These are phyloP conservation scores for Hippolais icterina DNA, from an alignment of 2,113 vertebrate species.

Conservation along the genomic window DNA sequence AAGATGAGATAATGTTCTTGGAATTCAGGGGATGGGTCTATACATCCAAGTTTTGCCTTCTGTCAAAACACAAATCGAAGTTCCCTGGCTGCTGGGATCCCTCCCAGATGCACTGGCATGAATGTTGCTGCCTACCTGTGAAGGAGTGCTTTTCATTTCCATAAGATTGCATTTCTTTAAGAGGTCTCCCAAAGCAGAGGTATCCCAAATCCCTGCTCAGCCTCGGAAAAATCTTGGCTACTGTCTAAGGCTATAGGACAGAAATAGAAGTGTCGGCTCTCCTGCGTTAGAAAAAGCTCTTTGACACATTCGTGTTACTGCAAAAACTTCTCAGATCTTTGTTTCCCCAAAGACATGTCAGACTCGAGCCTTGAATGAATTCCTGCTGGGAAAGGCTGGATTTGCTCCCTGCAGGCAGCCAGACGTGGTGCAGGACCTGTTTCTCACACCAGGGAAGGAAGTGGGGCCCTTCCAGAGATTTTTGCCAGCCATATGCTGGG, in stretches of 20 bases:
- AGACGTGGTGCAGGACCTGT: not conserved
- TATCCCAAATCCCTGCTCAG: not conserved
- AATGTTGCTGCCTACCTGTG: not conserved
- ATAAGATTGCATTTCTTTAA: not conserved
- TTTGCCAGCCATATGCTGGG: not conserved
- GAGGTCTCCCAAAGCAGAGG: not conserved
- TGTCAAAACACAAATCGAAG: not conserved
- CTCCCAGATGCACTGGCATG: not conserved
- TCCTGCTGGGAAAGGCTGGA: not conserved
- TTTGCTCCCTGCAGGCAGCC: not conserved
- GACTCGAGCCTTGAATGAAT: not conserved
- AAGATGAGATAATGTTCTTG: not conserved
- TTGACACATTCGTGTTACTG: not conserved
- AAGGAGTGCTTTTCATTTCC: not conserved
- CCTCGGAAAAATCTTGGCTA: not conserved
- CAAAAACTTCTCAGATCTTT: slow-evolving; percentile 12
- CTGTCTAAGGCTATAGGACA: not conserved
- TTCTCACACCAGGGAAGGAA: not conserved
- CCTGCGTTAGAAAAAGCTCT: not conserved
- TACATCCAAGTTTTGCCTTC: not conserved
- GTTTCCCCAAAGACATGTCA: not conserved
- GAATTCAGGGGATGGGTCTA: not conserved
- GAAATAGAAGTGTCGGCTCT: not conserved
- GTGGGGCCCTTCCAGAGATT: not conserved
- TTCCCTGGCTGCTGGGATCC: not conserved